Evolutionary conservation across 2,113 vertebrate species (phyloP).

Genomic region (Ictalurus furcatus): DNA sequence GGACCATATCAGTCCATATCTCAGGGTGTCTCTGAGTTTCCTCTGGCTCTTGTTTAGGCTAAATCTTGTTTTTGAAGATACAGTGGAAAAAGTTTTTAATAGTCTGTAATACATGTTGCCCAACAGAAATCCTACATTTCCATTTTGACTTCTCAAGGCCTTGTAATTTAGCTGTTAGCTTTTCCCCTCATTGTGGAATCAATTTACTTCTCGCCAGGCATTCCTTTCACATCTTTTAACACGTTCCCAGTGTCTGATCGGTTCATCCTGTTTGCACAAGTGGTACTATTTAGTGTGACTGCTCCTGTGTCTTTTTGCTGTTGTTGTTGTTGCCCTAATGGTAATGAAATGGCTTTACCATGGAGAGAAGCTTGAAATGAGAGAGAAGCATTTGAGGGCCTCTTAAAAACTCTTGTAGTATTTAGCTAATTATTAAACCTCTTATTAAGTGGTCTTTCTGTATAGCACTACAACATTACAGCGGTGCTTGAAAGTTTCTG

Average conservation of each 20-base stretch:
- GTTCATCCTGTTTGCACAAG: neutral
- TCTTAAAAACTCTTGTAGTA: neutral
- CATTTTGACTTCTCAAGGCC: neutral
- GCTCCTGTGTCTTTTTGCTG: neutral
- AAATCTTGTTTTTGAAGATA: neutral
- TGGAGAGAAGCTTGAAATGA: neutral
- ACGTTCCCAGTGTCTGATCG: neutral
- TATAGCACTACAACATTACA: neutral
- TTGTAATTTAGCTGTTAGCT: neutral
- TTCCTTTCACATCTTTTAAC: neutral
- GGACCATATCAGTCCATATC: neutral
- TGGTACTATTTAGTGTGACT: neutral
- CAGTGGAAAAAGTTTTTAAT: neutral
- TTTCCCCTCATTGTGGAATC: neutral
- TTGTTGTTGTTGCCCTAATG: neutral
- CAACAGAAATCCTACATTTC: neutral
- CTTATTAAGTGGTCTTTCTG: neutral
- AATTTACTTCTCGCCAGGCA: neutral
- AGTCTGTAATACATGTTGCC: neutral
- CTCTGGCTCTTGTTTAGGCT: neutral
- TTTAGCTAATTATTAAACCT: conserved; percentile 1
- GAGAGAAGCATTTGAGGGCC: neutral
- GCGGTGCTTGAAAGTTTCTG: no score
- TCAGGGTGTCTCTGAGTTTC: neutral
- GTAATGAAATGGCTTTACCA: neutral